A percentile compares a stretch with the other conserved stretches of the same genome.
Evolutionary conservation across 2,888 invertebrate species (phyloP).

Genomic region (Drosophila rellima): DNA sequence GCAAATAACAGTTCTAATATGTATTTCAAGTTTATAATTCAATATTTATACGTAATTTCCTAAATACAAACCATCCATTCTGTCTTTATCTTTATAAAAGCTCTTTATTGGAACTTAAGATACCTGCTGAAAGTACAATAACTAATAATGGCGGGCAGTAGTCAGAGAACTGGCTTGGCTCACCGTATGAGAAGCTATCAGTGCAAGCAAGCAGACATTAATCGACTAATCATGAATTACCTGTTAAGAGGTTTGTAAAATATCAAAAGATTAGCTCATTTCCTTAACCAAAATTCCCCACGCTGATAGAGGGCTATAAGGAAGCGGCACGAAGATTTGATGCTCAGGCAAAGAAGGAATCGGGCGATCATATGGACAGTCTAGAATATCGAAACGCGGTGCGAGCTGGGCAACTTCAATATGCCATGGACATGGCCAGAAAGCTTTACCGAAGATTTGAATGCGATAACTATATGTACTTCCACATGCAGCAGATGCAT

Average conservation of each 20-base stretch:
- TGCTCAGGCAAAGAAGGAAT: constrained; percentile 39
- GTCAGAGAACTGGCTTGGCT: constrained; percentile 39
- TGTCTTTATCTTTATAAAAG: not conserved
- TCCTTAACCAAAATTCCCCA: not conserved
- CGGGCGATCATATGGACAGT: constrained; percentile 21
- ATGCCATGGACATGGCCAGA: constrained; percentile 65
- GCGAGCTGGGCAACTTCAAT: constrained; percentile 51
- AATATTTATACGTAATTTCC: not conserved
- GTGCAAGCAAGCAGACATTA: constrained; percentile 61
- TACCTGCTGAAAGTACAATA: not conserved
- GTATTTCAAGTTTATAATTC: not conserved
- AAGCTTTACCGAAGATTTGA: constrained; percentile 56
- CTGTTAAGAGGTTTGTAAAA: constrained; percentile 50
- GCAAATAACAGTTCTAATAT: not conserved
- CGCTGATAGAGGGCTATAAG: constrained; percentile 59
- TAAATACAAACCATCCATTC: not conserved
- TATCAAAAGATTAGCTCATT: not conserved
- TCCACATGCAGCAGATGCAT: constrained; percentile 69
- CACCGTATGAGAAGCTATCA: constrained; percentile 68
- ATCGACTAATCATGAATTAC: constrained; percentile 66
- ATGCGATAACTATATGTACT: constrained; percentile 71
- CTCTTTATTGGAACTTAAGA: not conserved
- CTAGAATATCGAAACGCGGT: constrained; percentile 55
- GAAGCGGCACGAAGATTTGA: constrained; percentile 53
- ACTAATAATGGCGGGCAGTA: constrained; percentile 31